These are phyloP conservation scores for Craniophora ligustri DNA, from an alignment of 2,888 invertebrate species.

Conservation along the genomic window DNA sequence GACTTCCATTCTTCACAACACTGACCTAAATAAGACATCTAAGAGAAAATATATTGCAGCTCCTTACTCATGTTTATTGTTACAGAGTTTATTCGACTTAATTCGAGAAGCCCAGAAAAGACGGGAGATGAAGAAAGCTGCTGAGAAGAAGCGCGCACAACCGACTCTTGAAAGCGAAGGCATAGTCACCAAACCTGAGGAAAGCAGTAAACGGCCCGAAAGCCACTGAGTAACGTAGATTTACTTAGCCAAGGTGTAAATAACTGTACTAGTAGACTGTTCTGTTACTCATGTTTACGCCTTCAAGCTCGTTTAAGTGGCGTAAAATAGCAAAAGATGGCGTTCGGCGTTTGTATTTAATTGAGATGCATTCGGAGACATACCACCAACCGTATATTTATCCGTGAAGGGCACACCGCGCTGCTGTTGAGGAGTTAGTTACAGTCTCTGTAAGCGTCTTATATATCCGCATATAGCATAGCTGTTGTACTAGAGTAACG, in stretches of 20 bases:
- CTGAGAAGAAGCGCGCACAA: conserved; percentile 63
- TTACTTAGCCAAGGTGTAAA: conserved; percentile 54
- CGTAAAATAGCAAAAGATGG: conserved; percentile 66
- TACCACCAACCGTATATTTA: conserved; percentile 9
- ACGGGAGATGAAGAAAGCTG: conserved; percentile 78
- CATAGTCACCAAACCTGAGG: conserved; percentile 68
- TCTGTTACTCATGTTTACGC: conserved; percentile 41
- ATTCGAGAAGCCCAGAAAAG: conserved; percentile 82
- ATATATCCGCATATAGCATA: conserved; percentile 35
- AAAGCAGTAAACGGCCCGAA: conserved; percentile 75
- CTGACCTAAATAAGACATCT: too few relatives aligned
- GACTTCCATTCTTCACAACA: too few relatives aligned
- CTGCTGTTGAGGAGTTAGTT: conserved; percentile 4
- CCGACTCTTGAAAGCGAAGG: conserved; percentile 70
- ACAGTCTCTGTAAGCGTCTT: conserved; percentile 18
- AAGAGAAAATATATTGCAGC: too few relatives aligned
- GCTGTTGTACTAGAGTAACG: conserved; percentile 53
- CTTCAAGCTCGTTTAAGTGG: conserved; percentile 64
- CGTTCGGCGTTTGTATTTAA: conserved; percentile 51
- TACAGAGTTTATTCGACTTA: conserved; percentile 83
- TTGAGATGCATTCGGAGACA: conserved; percentile 32
- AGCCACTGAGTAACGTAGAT: conserved; percentile 67
- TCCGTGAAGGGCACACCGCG: conserved; percentile 5
- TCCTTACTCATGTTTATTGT: conserved; percentile 31
- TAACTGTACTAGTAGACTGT: conserved; percentile 42